phyloP scores from a whole-genome alignment of 2,888 invertebrate genomes.

The Eurois occulta region DNA sequence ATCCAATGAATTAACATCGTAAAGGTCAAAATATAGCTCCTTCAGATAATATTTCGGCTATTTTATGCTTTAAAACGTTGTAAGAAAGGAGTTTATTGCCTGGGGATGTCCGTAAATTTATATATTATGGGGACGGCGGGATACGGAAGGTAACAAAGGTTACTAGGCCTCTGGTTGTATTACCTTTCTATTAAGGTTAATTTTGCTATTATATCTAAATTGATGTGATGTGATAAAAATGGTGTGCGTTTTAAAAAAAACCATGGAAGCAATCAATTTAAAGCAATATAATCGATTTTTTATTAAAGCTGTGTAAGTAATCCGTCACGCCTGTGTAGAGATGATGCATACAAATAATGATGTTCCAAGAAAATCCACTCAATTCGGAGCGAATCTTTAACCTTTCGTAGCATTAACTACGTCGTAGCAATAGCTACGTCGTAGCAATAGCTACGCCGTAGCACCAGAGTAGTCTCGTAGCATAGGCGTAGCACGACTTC shows the following conservation, averaged over 20 bases:
- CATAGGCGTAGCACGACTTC: constrained; percentile 25
- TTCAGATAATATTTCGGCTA: constrained; percentile 56
- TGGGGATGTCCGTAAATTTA: constrained; percentile 61
- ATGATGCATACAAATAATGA: background rate
- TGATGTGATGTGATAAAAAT: background rate
- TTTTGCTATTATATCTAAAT: constrained; percentile 6
- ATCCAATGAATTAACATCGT: constrained; percentile 57
- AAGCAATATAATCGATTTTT: background rate
- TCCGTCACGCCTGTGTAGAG: background rate
- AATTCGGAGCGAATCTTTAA: constrained; percentile 2
- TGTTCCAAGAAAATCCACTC: background rate
- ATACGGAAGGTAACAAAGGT: constrained; percentile 48
- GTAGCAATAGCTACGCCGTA: constrained; percentile 36
- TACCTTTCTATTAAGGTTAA: constrained; percentile 23
- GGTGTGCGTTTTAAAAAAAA: background rate
- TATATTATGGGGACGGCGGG: constrained; percentile 50
- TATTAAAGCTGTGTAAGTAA: background rate
- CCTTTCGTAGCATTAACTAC: constrained; percentile 37
- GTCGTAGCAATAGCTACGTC: constrained; percentile 50
- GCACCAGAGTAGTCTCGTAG: constrained; percentile 29
- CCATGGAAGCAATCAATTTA: background rate
- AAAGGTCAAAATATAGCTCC: constrained; percentile 59
- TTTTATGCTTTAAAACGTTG: constrained; percentile 56
- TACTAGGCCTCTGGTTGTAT: constrained; percentile 37
- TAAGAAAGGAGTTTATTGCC: constrained; percentile 67